Evolutionary conservation across 2,888 invertebrate genomes (phyloP), one percentile per base, ranked within the genome.

Genomic region (Rutpela maculata): DNA sequence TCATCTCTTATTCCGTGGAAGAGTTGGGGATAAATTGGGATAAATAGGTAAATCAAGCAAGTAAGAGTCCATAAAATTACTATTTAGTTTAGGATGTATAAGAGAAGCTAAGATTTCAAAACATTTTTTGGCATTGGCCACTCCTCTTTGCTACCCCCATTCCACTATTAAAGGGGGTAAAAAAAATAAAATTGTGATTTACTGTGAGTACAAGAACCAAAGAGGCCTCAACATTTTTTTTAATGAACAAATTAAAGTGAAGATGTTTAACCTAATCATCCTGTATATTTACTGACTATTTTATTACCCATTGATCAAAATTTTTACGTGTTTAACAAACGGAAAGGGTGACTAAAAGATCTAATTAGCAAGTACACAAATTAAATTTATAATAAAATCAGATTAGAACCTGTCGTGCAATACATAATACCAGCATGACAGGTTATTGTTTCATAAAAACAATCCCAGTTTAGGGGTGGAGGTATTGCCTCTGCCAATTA

Each of bases 371-470:
- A 7, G 43, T 55, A 55, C 43, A 50, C 26, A 50, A 55, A 68
- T 68, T 56, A 56, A 68, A 68, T 68, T 26, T 38, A 22, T 57
- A 31, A 26, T 31, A 68, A 68, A 68, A 57, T 68, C 56, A 31
- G 68, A 68, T 57, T 31, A 31, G 56, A n/a, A 56, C 15, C 56
- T 35, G 65, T 35, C 18, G 12, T 11, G 18, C 43, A n/a, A 68
- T 68, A 68, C 57, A 68, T 68, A 68, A 68, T 56, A 18, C 56
- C 31, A 5, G 56, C 57, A 68, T 68, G 68, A 57, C 68, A 57
- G 68, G 22, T 56, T 56, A 68, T 68, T 68, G 68, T 68, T 68
- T 31, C 68, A 31, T 56, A 68, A 68, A 68, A 68, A 68, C 57
- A 68, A 56, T 68, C 68, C 68, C 68, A 55, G 55, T 68, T 56